Percentiles rank a stretch among this genome's conserved stretches.
These are phyloP conservation scores for Neodiprion lecontei DNA, from an alignment of 1,140 invertebrate species.

Conservation along the genomic window DNA sequence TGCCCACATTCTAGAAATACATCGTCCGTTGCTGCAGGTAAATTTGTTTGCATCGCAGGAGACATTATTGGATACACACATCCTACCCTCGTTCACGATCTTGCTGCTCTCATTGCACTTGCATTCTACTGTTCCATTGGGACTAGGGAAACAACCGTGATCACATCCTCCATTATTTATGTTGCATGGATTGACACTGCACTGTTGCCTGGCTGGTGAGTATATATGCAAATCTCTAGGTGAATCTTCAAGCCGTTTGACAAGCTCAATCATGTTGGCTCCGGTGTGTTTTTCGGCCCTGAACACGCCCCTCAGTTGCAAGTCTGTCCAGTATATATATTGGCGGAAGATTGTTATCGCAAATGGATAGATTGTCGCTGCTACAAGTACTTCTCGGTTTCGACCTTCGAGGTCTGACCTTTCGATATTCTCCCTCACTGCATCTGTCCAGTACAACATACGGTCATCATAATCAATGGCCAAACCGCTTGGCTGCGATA, in stretches of 20 bases:
- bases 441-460: conserved; percentile 98
- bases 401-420: conserved; percentile 87
- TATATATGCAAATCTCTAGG: conserved; percentile 92
- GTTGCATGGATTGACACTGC: conserved; percentile 84
- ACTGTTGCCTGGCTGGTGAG: conserved; percentile 80
- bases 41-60: conserved; percentile 91
- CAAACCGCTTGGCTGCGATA: conserved; percentile 95
- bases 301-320: conserved; percentile 93
- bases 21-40: conserved; percentile 92
- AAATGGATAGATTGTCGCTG: conserved; percentile 95
- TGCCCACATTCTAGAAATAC: conserved; percentile 94
- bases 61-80: conserved; percentile 88
- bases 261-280: conserved; percentile 92
- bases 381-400: conserved; percentile 77
- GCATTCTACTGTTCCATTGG: conserved; percentile 85
- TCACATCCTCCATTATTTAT: conserved; percentile 96
- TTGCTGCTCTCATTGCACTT: conserved; percentile 86
- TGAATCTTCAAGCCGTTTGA: conserved; percentile 88
- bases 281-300: conserved; percentile 97
- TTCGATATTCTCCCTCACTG: conserved; percentile 97
- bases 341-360: conserved; percentile 90
- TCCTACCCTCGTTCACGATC: conserved; percentile 89
- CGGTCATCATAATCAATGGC: conserved; percentile 96
- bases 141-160: conserved; percentile 90
- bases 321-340: conserved; percentile 98